Evolutionary conservation across 2,113 vertebrate species (phyloP).

Genomic region (Stegastes partitus): DNA sequence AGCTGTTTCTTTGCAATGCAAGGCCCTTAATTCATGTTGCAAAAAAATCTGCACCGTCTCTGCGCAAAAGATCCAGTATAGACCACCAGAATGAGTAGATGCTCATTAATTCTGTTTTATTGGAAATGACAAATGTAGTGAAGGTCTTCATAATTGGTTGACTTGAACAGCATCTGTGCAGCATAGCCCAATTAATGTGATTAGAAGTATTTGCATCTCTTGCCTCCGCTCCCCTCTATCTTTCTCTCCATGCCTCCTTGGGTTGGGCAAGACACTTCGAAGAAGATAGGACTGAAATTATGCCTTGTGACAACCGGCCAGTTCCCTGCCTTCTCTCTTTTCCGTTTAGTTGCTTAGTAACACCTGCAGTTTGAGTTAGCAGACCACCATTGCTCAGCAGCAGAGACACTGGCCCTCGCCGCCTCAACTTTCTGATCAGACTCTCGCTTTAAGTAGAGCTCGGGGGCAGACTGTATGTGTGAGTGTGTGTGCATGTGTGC

Average conservation of each 20-base stretch:
- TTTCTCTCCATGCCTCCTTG: slow-evolving; percentile 33
- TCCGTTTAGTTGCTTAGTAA: slow-evolving; percentile 87
- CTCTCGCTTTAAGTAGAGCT: slow-evolving; percentile 67
- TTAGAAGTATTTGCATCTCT: slow-evolving; percentile 35
- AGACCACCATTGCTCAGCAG: slow-evolving; percentile 72
- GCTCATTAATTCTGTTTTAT: slow-evolving; percentile 1
- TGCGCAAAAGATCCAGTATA: slow-evolving; percentile 20
- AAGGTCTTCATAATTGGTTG: slow-evolving; percentile 9
- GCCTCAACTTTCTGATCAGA: slow-evolving; percentile 72
- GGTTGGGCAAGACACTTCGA: slow-evolving; percentile 58
- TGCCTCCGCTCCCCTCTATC: slow-evolving; percentile 18
- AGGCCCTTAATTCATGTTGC: not conserved
- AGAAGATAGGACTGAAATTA: slow-evolving; percentile 75
- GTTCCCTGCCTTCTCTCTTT: slow-evolving; percentile 78
- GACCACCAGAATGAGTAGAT: slow-evolving; percentile 4
- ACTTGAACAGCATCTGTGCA: slow-evolving; percentile 1
- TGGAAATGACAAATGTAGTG: slow-evolving; percentile 10
- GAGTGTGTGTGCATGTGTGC: slow-evolving; percentile 23
- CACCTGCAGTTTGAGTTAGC: slow-evolving; percentile 82
- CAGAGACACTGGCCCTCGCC: slow-evolving; percentile 65
- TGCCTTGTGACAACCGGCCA: slow-evolving; percentile 78
- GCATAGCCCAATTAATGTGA: slow-evolving; percentile 27
- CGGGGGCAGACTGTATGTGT: slow-evolving; percentile 50
- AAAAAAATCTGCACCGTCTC: slow-evolving; percentile 9
- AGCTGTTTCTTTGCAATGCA: slow-evolving; percentile 35